phyloP scores from a whole-genome alignment of 1,140 invertebrate species.

The Brachionus koreanus region DNA sequence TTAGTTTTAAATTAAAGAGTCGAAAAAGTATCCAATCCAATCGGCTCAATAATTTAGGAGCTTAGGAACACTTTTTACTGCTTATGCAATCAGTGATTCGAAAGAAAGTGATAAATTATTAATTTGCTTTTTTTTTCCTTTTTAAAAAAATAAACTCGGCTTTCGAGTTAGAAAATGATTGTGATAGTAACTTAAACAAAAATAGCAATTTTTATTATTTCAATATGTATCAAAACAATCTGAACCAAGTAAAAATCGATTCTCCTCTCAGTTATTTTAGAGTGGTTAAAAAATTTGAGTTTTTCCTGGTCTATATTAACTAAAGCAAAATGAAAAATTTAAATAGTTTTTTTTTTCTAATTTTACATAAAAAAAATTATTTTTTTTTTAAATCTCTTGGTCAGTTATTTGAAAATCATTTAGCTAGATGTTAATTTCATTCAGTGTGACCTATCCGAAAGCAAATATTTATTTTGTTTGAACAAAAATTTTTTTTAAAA shows the following conservation, averaged over 20 bases:
- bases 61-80: not conserved
- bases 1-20: not conserved
- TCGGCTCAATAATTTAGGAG: not conserved
- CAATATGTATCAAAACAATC: not conserved
- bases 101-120: not conserved
- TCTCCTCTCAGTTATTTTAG: not conserved
- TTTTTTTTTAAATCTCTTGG: not conserved
- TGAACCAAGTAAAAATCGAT: not conserved
- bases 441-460: not conserved
- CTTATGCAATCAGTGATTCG: not conserved
- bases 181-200: constrained; percentile 4
- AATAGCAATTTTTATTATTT: not conserved
- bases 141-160: not conserved
- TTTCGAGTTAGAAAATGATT: not conserved
- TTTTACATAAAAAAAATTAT: not conserved
- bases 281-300: not conserved
- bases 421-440: not conserved
- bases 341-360: not conserved
- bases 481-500: not conserved
- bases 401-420: not conserved
- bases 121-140: not conserved
- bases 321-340: too few species aligned
- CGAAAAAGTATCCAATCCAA: not conserved
- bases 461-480: not conserved
- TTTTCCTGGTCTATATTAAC: not conserved